Evolutionary conservation across 1,140 invertebrate species (phyloP), one percentile per base, ranked within the genome.

Genomic region (Dufourea novaeangliae): DNA sequence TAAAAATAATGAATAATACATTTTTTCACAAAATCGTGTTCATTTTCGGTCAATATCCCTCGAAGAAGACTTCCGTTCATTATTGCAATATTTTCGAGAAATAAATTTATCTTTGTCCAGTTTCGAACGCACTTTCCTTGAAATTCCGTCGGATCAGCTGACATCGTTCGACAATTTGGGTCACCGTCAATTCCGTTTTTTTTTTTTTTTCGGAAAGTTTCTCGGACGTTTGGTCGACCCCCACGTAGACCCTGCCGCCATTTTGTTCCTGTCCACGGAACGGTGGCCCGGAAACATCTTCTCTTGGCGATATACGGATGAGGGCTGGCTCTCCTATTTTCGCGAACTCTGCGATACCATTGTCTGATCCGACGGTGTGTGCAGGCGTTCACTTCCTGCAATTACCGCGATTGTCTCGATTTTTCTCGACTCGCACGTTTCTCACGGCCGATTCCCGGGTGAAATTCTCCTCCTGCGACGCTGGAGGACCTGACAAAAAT

Each of bases 331-430:
- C 75, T 70, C 56, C 29, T 70, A 78, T 83, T 83, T 61, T 82
- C 73, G 81, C 77, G 63, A 56, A 77, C 63, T 80, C 68, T 61
- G 73, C 81, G 78, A 83, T 84, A 84, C 78, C 81, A 83, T 84
- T 83, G 83, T 83, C 68, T 44, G 63, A 41, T 32, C 41, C 74
- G 59, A 79, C 70, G 46, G 37, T 54, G 70, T 54, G 69, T 50
- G n/a, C n/a, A n/a, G 62, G 44, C 56, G 78, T 77, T 66, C 78
- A 69, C 82, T 85, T 80, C 82, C 83, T 72, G 78, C 73, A 85
- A 85, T 85, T 85, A 85, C 78, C 73, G 52, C 78, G 83, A 84
- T 85, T 85, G 83, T 85, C 69, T 84, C 82, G 83, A 84, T 84
- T 85, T 84, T 84, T 84, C 81, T 75, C 32, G 54, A 44, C 67